Percentiles rank a stretch among this genome's conserved stretches.
Conservation (phyloP, 2,113 vertebrate species). For the Puffinus mauretanicus region DNA sequence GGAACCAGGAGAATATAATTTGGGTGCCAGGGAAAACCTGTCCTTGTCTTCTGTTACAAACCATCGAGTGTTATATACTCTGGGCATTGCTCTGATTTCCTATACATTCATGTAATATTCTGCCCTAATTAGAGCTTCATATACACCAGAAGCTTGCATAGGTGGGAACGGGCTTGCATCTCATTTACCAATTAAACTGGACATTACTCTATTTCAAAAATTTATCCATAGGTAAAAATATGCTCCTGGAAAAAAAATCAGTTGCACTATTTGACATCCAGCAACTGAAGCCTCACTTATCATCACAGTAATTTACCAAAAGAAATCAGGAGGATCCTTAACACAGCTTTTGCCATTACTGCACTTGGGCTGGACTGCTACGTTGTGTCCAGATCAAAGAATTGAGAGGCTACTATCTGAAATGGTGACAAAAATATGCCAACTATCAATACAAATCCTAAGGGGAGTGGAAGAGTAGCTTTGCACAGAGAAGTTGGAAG, state of each 20-base stretch:
- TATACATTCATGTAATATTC: not conserved
- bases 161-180: not conserved
- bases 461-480: not conserved
- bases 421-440: not conserved
- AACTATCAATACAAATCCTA: not conserved
- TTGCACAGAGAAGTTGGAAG: not conserved
- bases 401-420: not conserved
- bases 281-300: not conserved
- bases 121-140: not conserved
- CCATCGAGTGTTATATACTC: fast-evolving
- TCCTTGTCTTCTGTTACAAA: not conserved
- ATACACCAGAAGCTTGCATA: not conserved
- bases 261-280: not conserved
- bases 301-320: not conserved
- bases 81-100: not conserved
- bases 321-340: not conserved
- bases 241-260: not conserved
- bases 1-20: not conserved
- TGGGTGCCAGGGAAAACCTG: not conserved
- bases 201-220: not conserved
- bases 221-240: not conserved
- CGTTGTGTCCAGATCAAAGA: not conserved
- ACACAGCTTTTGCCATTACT: not conserved
- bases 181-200: not conserved
- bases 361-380: not conserved